Percentiles rank a stretch among this genome's conserved stretches.
Conservation (phyloP, 2,113 vertebrate genomes). For the Dendropsophus ebraccatus region DNA sequence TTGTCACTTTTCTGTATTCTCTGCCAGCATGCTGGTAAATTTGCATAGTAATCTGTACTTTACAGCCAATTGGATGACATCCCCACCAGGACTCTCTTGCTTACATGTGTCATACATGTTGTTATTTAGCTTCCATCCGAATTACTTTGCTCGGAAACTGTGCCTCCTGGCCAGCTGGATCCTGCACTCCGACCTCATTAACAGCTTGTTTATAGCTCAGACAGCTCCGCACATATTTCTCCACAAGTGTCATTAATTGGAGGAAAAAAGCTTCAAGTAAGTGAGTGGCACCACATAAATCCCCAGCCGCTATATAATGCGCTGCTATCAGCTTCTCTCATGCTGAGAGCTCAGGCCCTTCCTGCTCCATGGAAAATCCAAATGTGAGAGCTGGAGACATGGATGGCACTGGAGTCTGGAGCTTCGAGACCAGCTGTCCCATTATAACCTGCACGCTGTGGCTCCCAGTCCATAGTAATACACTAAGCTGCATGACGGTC, state of each 20-base stretch:
- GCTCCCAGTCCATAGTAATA: no score
- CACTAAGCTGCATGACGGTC: no score
- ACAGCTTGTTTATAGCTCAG: slow-evolving; percentile 76
- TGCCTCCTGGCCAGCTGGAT: slow-evolving; percentile 71
- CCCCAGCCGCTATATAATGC: slow-evolving; percentile 57
- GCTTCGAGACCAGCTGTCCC: no score
- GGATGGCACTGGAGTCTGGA: not conserved
- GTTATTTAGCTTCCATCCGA: slow-evolving; percentile 51
- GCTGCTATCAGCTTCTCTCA: slow-evolving; percentile 45
- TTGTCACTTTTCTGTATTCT: no score
- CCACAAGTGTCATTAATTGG: slow-evolving; percentile 73
- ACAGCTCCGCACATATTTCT: slow-evolving; percentile 71
- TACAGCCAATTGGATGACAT: not conserved
- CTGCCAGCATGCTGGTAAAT: not conserved
- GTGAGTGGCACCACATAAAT: slow-evolving; percentile 73
- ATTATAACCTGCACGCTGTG: no score
- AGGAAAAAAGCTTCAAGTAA: slow-evolving; percentile 63
- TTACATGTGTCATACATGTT: slow-evolving; percentile 29
- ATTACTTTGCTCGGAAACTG: slow-evolving; percentile 66
- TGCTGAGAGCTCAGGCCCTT: slow-evolving; percentile 38
- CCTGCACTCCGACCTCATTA: slow-evolving; percentile 72
- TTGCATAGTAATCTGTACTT: not conserved
- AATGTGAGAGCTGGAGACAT: not conserved
- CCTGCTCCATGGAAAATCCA: slow-evolving; percentile 30
- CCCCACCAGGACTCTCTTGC: not conserved